Base-by-base conservation (phyloP, 2,888 invertebrate genomes). In the Noctua pronuba region DNA sequence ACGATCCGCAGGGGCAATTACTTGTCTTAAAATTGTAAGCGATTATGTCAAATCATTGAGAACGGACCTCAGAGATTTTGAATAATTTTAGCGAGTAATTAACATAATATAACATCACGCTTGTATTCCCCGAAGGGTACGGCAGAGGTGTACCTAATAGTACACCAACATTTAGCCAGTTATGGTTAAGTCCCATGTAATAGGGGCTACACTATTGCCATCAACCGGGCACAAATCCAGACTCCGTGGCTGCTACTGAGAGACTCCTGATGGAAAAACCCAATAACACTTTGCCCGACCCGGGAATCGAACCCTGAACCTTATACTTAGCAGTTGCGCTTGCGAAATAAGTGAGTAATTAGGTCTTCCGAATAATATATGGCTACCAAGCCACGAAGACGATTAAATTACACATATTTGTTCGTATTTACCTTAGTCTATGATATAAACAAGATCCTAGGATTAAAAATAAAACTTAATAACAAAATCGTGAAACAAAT, bases 401-500 rank as follows among this genome's bases (percentile, higher is more conserved):
- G 2, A 31, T 31, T 31, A 31, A 1, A 8, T 18, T 21, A 60
- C 11, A 31, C 21, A 31, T 11, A 46, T 60, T 31, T 72, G 10
- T 21, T 73, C 21, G 5, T 46, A 46, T 46, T 21, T 24, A 2
- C 8, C 44, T n/a, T 38, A 24, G 24, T 38, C 21, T 13, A 35
- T n/a, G n/a, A n/a, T n/a, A n/a, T n/a, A 11, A 62, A 35, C 24
- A 38, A 10, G 11, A 24, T 24, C 21, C n/a, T 11, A n/a, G 2
- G 1, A 5, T 16, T 69, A 49, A 41, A 81, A 65, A 81, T 77
- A 44, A 67, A 72, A 52, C 16, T 1, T 24, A 21, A 46, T 49
- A 68, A 66, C 31, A 55, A 58, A 74, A 69, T 80, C 67, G 80
- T 80, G 68, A 44, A 58, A 46, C 71, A 41, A 73, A 58, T 31